Evolutionary conservation across 2,797 vertebrate species (phyloP).

Genomic region (Emydoidea blandingii): DNA sequence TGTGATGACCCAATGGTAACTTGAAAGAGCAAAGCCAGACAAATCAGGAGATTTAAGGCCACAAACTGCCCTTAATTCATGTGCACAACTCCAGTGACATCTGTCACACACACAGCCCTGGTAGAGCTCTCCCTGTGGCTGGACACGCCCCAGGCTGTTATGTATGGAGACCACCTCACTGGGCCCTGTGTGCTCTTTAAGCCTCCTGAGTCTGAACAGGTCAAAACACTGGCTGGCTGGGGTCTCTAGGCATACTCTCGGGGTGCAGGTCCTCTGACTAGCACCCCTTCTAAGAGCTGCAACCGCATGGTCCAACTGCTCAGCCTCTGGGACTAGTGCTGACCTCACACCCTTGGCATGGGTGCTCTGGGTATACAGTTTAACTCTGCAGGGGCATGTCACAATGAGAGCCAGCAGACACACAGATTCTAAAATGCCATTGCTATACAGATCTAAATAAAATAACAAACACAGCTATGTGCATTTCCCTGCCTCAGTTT

Average conservation of each 20-base stretch:
- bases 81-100: background rate
- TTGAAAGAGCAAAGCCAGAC: background rate
- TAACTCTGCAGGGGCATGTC: too few relatives aligned
- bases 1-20: background rate
- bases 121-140: background rate
- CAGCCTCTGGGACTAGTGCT: background rate
- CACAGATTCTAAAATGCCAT: too few relatives aligned
- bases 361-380: too few relatives aligned
- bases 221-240: too few relatives aligned
- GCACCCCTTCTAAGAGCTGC: background rate
- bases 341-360: background rate
- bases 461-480: too few relatives aligned
- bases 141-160: background rate
- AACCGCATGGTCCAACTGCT: background rate
- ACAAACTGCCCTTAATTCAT: background rate
- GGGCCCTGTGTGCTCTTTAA: background rate
- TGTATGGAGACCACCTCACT: too few relatives aligned
- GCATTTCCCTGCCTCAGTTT: background rate
- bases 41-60: background rate
- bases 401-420: too few relatives aligned
- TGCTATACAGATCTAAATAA: too few relatives aligned
- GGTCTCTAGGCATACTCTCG: background rate
- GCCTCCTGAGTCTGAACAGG: background rate
- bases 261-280: background rate
- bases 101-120: too few relatives aligned